Base-by-base conservation (phyloP, 1,140 invertebrate genomes). In the Popillia japonica region DNA sequence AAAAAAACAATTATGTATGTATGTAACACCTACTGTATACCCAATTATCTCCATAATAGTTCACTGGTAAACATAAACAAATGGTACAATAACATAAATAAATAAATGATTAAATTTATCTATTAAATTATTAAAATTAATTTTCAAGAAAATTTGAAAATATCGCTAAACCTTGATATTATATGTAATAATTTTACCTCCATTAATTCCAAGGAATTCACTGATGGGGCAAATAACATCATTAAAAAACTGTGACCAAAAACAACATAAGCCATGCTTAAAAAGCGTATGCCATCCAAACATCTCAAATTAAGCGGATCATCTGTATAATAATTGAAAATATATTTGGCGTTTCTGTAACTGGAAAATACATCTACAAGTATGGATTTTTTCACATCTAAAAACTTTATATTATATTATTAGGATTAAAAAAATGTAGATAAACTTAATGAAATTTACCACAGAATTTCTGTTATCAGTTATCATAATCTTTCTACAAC, bases 191-290 rank as follows among this genome's bases (percentile, higher is more conserved):
- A 2, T 17, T 20, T 82, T 77, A 84, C 83, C 40, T 84, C 80
- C 48, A 82, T 81, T 34, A 83, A 78, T 48, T 83, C 79, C n/a
- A 84, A 77, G 34, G 81, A 80, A 73, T 84, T 84, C 40, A 82
- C 79, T 42, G 80, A 78, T 55, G 83, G 83, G 77, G 81, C 83
- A 77, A 83, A 79, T 79, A 84, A 81, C 72, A 78, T 79, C 76
- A 80, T 81, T 20, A 84, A 75, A 48, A 79, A 83, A 77, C 80
- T 79, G 64, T 84, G 82, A 10, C 82, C 83, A 40, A 82, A 79
- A 64, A 83, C 81, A 9, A 84, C 82, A 75, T 84, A 84, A 75
- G 78, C 80, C 64, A 79, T 82, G 72, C 82, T 84, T 14, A 84
- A 72, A 78, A 82, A 80, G 59, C 82, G 75, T 11, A 84, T 81